phyloP scores from a whole-genome alignment of 2,797 vertebrate species.

The Enteromius thamalakanensis region DNA sequence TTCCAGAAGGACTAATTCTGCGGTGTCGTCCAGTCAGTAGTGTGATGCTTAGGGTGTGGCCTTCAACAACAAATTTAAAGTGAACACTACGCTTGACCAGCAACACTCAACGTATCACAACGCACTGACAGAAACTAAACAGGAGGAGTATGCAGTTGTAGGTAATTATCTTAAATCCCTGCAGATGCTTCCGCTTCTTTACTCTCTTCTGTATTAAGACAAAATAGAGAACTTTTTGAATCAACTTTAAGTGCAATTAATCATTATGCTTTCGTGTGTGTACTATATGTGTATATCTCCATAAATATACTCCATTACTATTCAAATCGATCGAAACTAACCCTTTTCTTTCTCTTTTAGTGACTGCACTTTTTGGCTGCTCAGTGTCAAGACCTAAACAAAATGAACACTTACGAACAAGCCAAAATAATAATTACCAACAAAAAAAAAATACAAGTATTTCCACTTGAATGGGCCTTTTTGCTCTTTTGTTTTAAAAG shows the following conservation, averaged over 20 bases:
- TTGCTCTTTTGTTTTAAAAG: slow-evolving; percentile 74
- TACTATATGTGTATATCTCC: slow-evolving; percentile 33
- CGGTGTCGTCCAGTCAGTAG: slow-evolving; percentile 8
- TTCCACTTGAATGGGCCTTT: slow-evolving; percentile 54
- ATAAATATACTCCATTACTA: slow-evolving; percentile 45
- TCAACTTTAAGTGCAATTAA: slow-evolving; percentile 80
- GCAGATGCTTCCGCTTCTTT: slow-evolving; percentile 51
- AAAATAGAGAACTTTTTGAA: slow-evolving; percentile 63
- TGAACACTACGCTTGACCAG: slow-evolving; percentile 48
- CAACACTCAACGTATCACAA: slow-evolving; percentile 21
- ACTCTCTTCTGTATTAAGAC: slow-evolving; percentile 70
- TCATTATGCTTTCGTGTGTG: slow-evolving; percentile 8
- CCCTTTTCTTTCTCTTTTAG: slow-evolving; percentile 44
- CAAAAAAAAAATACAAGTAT: slow-evolving; percentile 60
- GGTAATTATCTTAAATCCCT: slow-evolving; percentile 75
- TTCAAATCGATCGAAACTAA: slow-evolving; percentile 58
- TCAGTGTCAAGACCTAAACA: slow-evolving; percentile 71
- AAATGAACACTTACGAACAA: slow-evolving; percentile 54
- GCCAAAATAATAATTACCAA: slow-evolving; percentile 18
- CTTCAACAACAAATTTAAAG: slow-evolving; percentile 40
- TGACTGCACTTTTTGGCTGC: slow-evolving; percentile 70
- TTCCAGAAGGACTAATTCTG: slow-evolving; percentile 36
- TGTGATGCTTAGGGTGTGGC: slow-evolving; percentile 39
- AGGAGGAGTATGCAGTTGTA: slow-evolving; percentile 72
- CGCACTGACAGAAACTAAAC: slow-evolving; percentile 55